Evolutionary conservation across 2,797 vertebrate genomes (phyloP).

Genomic region (Lepus oiostolus): DNA sequence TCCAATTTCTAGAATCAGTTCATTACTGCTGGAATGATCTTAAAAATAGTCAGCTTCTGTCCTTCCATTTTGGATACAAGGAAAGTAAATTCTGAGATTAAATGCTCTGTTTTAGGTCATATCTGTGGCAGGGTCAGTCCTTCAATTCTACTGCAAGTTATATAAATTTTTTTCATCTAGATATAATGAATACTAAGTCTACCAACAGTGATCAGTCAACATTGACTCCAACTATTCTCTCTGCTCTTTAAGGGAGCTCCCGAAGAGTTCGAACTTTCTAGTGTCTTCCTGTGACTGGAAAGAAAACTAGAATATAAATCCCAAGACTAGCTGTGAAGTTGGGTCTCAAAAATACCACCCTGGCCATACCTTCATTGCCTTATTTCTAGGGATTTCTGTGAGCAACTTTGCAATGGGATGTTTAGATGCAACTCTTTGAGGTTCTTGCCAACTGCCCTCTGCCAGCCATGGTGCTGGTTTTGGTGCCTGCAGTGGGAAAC

Average conservation of each 20-base stretch:
- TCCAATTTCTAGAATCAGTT: neutral
- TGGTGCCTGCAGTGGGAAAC: neutral
- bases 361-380: neutral
- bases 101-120: neutral
- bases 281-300: neutral
- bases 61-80: neutral
- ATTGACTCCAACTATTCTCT: neutral
- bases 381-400: neutral
- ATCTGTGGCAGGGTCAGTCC: neutral
- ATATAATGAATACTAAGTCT: neutral
- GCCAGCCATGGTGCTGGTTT: neutral
- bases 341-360: neutral
- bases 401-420: neutral
- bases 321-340: neutral
- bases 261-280: neutral
- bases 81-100: conserved; percentile 37
- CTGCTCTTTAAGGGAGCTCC: neutral
- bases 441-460: neutral
- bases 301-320: neutral
- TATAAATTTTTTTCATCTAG: neutral
- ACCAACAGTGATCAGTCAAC: neutral
- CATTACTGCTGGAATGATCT: neutral
- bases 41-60: neutral
- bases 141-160: neutral
- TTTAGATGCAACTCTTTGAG: neutral